Evolutionary conservation across 1,140 invertebrate species (phyloP), one percentile per base, ranked within the genome.

Genomic region (Sycobia sp.): DNA sequence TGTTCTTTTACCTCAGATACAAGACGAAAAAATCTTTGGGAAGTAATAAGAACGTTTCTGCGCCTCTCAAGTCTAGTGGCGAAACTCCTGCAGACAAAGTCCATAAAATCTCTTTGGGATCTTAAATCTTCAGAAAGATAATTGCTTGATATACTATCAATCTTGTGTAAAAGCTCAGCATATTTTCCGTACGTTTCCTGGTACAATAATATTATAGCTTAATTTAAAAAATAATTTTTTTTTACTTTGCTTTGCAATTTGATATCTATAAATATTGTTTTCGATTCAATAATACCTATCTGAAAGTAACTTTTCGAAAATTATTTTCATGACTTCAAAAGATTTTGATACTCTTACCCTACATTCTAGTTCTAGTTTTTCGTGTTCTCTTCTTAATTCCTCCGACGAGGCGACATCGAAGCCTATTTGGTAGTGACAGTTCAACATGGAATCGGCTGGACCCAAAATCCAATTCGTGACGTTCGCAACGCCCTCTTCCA

Each of bases 381-480:
- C 90, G 68, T 93, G 90, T 56, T 89, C 86, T 53, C 85, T 82
- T 46, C 90, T 81, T 13, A 92, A 75, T 62, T 87, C 85, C 68
- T 92, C 90, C 4, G 90, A 89, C 7, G 86, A 86, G 11, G 85
- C 75, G 11, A 89, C 87, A 64, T 90, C 90, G 67, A 87, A 87
- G 0, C 91, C 91, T 29, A 93, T 90, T 72, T 86, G 87, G 58
- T 84, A 84, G 66, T 90, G 87, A 1, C 86, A 85, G 62, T 88
- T 88, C 14, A 91, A 75, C 74, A 91, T 82, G 59, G 85, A 86
- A 72, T 92, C 90, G 1, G 89, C 91, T 49, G 88, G 86, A 41
- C 89, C 88, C 16, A 91, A 73, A 51, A 92, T 90, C 91, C 90
- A 92, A 69, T 90, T 88, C 9, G 88, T 89, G 14, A 92, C 90